A percentile compares a stretch with the other conserved stretches of the same genome.
phyloP scores from a whole-genome alignment of 2,888 invertebrate species.

The Apodemia hepburni region DNA sequence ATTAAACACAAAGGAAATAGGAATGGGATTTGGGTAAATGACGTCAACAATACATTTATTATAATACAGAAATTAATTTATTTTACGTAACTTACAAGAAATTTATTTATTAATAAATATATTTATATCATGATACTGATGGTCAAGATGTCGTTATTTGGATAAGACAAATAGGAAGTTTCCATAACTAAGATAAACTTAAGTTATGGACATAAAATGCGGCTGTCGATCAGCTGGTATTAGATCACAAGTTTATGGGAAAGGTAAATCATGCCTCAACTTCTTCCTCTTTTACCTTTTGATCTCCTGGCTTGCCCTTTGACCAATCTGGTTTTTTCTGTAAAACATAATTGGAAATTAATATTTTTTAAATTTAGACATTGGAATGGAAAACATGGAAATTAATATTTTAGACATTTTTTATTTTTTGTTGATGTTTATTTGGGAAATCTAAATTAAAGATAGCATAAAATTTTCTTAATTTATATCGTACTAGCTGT shows the following conservation, averaged over 20 bases:
- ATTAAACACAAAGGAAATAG: conserved; percentile 18
- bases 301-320: conserved; percentile 93
- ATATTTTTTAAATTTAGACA: too few species aligned
- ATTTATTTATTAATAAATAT: conserved; percentile 65
- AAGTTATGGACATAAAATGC: conserved; percentile 51
- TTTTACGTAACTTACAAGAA: conserved; percentile 74
- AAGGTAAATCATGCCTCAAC: conserved; percentile 87
- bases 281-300: conserved; percentile 92
- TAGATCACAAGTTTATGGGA: conserved; percentile 59
- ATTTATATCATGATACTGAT: conserved; percentile 60
- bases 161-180: conserved; percentile 36
- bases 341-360: conserved; percentile 52
- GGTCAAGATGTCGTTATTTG: conserved; percentile 53
- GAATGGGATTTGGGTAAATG: conserved; percentile 38
- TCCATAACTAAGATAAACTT: conserved; percentile 32
- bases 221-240: conserved; percentile 56
- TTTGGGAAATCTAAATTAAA: too few species aligned
- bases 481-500: too few species aligned
- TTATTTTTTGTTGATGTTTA: too few species aligned
- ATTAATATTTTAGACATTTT: neutral
- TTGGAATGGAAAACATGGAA: too few species aligned
- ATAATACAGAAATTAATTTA: conserved; percentile 75
- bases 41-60: conserved; percentile 47
- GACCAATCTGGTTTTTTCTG: conserved; percentile 98
- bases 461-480: too few species aligned